These are phyloP conservation scores for Catagonus wagneri DNA, from an alignment of 2,113 vertebrate species.

Conservation along the genomic window DNA sequence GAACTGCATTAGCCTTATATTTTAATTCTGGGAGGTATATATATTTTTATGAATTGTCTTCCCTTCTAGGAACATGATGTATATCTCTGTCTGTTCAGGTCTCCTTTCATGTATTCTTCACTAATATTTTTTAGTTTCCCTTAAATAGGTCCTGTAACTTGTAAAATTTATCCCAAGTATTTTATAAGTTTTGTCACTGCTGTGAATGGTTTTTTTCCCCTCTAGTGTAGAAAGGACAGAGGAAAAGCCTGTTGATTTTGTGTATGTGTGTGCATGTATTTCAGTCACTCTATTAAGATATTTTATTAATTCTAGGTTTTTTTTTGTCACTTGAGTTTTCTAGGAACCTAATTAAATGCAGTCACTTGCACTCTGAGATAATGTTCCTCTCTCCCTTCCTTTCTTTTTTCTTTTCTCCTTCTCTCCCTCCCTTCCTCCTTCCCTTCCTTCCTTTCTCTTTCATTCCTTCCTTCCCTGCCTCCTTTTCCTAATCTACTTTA, in stretches of 20 bases:
- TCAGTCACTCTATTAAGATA: background rate
- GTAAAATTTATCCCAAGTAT: background rate
- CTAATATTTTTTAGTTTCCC: background rate
- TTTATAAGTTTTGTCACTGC: background rate
- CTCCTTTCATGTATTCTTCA: background rate
- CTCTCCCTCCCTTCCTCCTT: too few relatives aligned
- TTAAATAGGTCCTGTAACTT: background rate
- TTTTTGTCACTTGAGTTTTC: background rate
- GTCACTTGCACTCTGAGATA: background rate
- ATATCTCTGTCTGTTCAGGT: background rate
- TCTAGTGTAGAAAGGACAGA: background rate
- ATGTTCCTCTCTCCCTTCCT: background rate
- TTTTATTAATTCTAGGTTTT: background rate
- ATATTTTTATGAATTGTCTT: slow-evolving; percentile 45
- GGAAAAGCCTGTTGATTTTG: background rate
- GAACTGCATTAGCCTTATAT: slow-evolving; percentile 9
- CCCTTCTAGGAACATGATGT: background rate
- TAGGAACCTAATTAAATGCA: background rate
- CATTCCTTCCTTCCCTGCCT: background rate
- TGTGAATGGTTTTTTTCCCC: background rate
- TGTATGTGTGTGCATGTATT: background rate
- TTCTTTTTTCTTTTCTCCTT: background rate
- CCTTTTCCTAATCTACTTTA: background rate
- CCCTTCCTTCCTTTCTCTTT: rapidly evolving
- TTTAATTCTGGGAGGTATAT: background rate